phyloP scores from a whole-genome alignment of 2,797 vertebrate genomes.

The Epinephelus coioides region DNA sequence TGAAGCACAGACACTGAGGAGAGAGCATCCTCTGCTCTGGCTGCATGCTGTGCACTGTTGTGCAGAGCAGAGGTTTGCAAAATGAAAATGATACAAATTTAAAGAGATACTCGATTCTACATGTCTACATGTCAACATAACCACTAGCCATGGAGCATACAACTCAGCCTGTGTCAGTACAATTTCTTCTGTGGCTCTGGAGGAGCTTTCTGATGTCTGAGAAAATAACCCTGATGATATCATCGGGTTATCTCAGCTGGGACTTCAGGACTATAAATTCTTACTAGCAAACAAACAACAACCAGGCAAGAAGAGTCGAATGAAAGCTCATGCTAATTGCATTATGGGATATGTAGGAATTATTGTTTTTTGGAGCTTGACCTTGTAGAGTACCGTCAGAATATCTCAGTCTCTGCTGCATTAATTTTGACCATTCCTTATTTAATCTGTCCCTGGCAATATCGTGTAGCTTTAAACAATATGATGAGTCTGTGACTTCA shows the following conservation, averaged over 20 bases:
- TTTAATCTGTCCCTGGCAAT: no score
- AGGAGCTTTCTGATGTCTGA: neutral
- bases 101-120: neutral
- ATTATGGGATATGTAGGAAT: no score
- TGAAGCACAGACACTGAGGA: neutral
- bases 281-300: no score
- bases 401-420: no score
- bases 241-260: neutral
- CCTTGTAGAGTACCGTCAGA: no score
- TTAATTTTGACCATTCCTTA: no score
- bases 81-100: neutral
- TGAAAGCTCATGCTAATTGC: no score
- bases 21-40: neutral
- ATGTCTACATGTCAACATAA: neutral
- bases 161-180: neutral
- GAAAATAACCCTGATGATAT: neutral
- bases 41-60: neutral
- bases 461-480: no score
- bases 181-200: neutral
- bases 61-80: neutral
- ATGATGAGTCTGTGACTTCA: no score
- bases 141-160: neutral
- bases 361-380: no score
- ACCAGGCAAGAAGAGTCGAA: no score
- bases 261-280: neutral